Percentiles rank a stretch among this genome's conserved stretches.
Conservation (phyloP, 2,113 vertebrate genomes). For the Lutjanus erythropterus region DNA sequence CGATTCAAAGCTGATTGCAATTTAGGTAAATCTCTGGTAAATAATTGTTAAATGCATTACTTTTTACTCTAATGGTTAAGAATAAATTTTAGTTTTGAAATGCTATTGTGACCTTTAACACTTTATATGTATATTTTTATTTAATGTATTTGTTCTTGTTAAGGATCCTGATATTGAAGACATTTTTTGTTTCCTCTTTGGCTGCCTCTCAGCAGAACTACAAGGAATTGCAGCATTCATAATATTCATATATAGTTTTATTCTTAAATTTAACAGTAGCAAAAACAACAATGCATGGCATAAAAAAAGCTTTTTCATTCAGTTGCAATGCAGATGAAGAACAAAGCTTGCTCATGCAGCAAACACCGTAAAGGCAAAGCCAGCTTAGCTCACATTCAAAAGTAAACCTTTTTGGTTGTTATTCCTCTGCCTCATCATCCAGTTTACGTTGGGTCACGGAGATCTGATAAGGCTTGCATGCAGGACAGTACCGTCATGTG, state of each 20-base stretch:
- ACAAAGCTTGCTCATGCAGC: slow-evolving; percentile 69
- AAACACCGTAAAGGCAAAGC: slow-evolving; percentile 66
- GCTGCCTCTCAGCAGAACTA: slow-evolving; percentile 44
- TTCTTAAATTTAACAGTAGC: slow-evolving; percentile 21
- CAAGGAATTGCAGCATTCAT: slow-evolving; percentile 30
- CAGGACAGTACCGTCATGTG: slow-evolving; percentile 77
- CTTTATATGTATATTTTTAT: slow-evolving; percentile 54
- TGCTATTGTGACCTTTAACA: slow-evolving; percentile 45
- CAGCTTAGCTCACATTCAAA: slow-evolving; percentile 61
- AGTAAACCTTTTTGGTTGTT: slow-evolving; percentile 65
- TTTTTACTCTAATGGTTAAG: slow-evolving; percentile 62
- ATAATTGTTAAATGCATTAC: slow-evolving; percentile 67
- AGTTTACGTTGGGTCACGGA: slow-evolving; percentile 71
- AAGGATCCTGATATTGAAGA: slow-evolving; percentile 44
- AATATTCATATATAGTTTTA: slow-evolving; percentile 13
- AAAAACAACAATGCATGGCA: slow-evolving; percentile 62
- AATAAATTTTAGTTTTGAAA: slow-evolving; percentile 65
- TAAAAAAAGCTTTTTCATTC: slow-evolving; percentile 58
- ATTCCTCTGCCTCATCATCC: slow-evolving; percentile 60
- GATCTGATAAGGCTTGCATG: slow-evolving; percentile 79
- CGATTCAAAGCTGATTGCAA: slow-evolving; percentile 86
- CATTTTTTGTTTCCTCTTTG: slow-evolving; percentile 45
- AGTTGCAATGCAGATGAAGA: slow-evolving; percentile 57
- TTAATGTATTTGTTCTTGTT: slow-evolving; percentile 51
- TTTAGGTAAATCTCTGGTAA: slow-evolving; percentile 84